A percentile compares a stretch with the other conserved stretches of the same genome.
Conservation (phyloP, 2,113 vertebrate genomes). For the Chionis minor region DNA sequence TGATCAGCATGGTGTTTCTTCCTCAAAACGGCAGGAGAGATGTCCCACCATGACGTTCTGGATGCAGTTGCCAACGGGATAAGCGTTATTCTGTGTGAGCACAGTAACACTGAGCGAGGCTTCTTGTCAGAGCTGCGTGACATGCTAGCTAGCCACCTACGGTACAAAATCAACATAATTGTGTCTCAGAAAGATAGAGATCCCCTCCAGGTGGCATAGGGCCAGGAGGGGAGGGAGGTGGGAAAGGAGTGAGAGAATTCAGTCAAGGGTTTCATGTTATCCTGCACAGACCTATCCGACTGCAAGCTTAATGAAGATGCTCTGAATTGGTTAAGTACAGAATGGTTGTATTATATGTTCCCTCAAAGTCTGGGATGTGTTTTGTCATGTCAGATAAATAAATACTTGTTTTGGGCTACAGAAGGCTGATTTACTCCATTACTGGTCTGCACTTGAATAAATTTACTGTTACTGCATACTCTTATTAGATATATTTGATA, state of each 20-base stretch:
- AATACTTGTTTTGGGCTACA: not conserved
- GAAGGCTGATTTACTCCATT: not conserved
- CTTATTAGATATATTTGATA: not conserved
- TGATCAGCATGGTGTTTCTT: not conserved
- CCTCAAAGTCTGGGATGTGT: not conserved
- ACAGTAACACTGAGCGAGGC: conserved; percentile 96
- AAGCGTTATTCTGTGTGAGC: conserved; percentile 91
- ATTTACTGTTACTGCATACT: not conserved
- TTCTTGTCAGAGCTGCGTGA: conserved; percentile 86
- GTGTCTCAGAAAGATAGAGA: conserved; percentile 87
- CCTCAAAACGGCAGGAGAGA: conserved; percentile 83
- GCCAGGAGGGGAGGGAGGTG: too few species aligned
- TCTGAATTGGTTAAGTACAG: not conserved
- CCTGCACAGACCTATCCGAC: not conserved
- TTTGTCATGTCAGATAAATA: conserved; percentile 16
- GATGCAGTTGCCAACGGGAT: conserved; percentile 85
- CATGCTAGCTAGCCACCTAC: conserved; percentile 71
- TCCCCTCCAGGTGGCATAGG: conserved; percentile 83
- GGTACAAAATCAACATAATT: conserved; percentile 75
- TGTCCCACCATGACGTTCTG: conserved; percentile 95
- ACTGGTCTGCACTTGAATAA: not conserved
- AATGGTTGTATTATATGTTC: not conserved
- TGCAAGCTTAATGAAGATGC: not conserved
- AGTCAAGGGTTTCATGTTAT: not conserved
- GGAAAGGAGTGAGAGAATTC: not conserved